Base-by-base conservation (phyloP, 2,797 vertebrate genomes). In the Leucoraja ocellata region DNA sequence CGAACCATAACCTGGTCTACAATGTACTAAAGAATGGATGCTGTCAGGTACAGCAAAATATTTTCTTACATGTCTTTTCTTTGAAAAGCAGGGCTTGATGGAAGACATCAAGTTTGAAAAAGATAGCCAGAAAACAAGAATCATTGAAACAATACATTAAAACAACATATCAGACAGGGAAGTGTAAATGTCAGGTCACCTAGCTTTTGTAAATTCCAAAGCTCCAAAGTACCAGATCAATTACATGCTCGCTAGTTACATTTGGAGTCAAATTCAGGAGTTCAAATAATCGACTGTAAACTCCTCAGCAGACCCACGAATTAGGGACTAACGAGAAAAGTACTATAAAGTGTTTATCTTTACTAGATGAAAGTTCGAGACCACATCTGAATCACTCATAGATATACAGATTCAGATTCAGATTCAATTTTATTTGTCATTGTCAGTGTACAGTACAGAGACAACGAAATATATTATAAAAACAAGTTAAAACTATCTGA, bases 41-140 rank as follows among this genome's bases (percentile, higher is more conserved):
- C 71, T n/a, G 71, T 76, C 71, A 92, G 90, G 90, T 73, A 92
- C n/a, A 39, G 71, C 73, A 92, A 92, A 92, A 92, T 76, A 76
- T 76, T 92, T 92, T 74, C 90, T 92, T 92, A 92, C 90, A 92
- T 92, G 71, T 92, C 13, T 74, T 65, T 91, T 91, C 90, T 91
- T 92, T 92, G 76, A 54, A 92, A 74, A 92, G 90, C 71, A 92
- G 71, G 90, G 90, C 90, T 92, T 92, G 90, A 92, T 92, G 90
- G 90, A 92, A 92, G 71, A 92, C 73, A 92, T 92, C 68, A 92
- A 76, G 90, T 76, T 88, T 92, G 90, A 92, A 92, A 92, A 76
- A 39, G 36, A 71, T 54, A 92, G 90, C 68, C 73, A 92, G 73
- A 39, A 92, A 92, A 92, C 68, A 92, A 92, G 68, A 73, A 91